Evolutionary conservation across 2,797 vertebrate species (phyloP), one percentile per base, ranked within the genome.

Genomic region (Aplochiton taeniatus): DNA sequence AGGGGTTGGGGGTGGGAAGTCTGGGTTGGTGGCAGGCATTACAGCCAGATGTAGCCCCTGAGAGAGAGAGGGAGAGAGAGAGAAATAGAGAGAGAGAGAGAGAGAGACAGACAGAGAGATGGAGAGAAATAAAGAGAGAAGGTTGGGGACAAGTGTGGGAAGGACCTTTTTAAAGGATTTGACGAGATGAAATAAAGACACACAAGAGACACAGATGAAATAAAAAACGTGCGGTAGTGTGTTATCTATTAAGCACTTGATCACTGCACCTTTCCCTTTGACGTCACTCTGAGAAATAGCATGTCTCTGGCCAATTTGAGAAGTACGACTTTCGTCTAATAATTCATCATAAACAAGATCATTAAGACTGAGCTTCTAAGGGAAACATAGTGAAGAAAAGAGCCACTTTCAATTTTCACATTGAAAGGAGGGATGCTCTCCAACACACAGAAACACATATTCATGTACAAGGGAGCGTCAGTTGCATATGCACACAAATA

Each of bases 331-430:
- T 73, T 70, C 13, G 12, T 4, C 20, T 8, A 12, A 20, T 11
- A 20, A 41, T 19, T 18, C 18, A 31, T 31, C 31, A 31, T 31
- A 31, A 55, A 55, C 53, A 55, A 76, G 70, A 74, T 87, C 86
- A 87, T 85, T 81, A 78, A 42, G 71, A 70, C 80, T 72, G 70
- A 84, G 47, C 87, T 59, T 31, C 6, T 31, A 31, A 18, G 54
- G 83, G 85, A 66, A 79, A 66, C 9, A 18, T 73, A 63, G 65
- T 88, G 83, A 89, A 85, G 65, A 74, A 31, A 7, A 83, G 74
- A 77, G 78, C 51, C 59, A 71, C 62, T 61, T 75, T 48, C 0
- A 58, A 54, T 58, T 67, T 64, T 66, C 77, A 79, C 55, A 73
- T 17, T 66, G 57, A 56, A 44, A 69, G 63, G 52, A 55, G 64